These are phyloP conservation scores for Sebastes itinus DNA, from an alignment of 2,797 vertebrate genomes.

Conservation along the genomic window DNA sequence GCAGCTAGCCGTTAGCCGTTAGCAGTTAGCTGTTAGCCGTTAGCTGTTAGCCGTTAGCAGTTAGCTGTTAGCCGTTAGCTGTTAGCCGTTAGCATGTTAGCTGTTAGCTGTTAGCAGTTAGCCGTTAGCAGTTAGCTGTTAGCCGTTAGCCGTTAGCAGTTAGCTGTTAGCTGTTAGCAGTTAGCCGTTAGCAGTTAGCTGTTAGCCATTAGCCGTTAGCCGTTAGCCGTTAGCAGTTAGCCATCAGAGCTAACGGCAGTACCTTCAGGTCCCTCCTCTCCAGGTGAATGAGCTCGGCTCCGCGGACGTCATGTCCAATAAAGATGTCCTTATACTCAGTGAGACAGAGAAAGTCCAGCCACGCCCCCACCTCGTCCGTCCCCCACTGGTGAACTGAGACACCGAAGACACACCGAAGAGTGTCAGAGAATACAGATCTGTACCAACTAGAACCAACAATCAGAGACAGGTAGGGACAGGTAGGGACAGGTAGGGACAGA, in stretches of 20 bases:
- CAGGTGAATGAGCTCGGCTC: constrained; percentile 95
- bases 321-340: constrained; percentile 98
- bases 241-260: constrained; percentile 16
- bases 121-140: no score
- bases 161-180: no score
- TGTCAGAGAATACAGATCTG: neutral
- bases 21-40: no score
- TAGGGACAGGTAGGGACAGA: neutral
- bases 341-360: constrained; percentile 96
- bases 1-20: no score
- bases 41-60: no score
- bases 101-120: no score
- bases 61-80: no score
- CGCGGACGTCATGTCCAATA: constrained; percentile 93
- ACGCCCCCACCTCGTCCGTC: constrained; percentile 94
- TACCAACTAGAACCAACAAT: neutral
- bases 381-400: constrained; percentile 95
- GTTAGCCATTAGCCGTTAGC: no score
- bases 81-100: no score
- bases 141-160: neutral
- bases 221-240: neutral
- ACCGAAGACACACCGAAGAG: constrained; percentile 7
- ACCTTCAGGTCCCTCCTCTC: constrained; percentile 99
- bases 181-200: no score
- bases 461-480: neutral